Base-by-base conservation (phyloP, 2,113 vertebrate species). In the Catagonus wagneri region DNA sequence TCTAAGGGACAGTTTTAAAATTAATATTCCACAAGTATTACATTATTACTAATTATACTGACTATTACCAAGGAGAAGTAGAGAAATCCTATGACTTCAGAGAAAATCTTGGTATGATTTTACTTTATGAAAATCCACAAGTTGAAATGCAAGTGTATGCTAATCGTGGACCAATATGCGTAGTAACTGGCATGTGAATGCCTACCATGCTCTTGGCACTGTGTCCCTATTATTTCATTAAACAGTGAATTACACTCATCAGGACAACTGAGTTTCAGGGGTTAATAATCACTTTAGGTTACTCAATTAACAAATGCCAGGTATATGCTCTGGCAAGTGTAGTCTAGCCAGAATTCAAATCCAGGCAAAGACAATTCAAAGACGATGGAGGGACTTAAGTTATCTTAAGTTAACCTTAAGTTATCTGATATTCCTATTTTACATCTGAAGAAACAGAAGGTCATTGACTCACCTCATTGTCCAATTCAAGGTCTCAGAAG, bases 1-100 rank as follows among this genome's bases (percentile, higher is more conserved):
- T n/a, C 29, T 76, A 80, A 88, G 76, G 8, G 95, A 66, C 4
- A 60, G 29, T 52, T 63, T 9, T 54, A 80, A 96, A 92, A 58
- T 85, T 32, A 80, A 68, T 72, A 60, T 39, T 50, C 52, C 66
- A 54, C 27, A 86, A 83, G 61, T 39, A 80, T 44, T 83, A 19
- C 20, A 75, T 78, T 7, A 71, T 54, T 94, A 83, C 71, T 80
- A 52, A 80, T 84, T 84, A 69, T n/a, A 54, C 36, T 29, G 44
- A 93, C 60, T 63, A 63, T 52, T 12, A 52, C 14, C 60, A 71
- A 86, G 12, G 20, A 80, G 17, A 63, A 93, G 34, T 27, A 87
- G 16, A 63, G 20, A 68, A 81, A 92, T 36, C 22, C 65, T 16
- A 80, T 6, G 39, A 71, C 3, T 10, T 93, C 20, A 92, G 87